A percentile compares a stretch with the other conserved stretches of the same genome.
Conservation (phyloP, 1,140 invertebrate species). For the Brachionus rotundiformis region DNA sequence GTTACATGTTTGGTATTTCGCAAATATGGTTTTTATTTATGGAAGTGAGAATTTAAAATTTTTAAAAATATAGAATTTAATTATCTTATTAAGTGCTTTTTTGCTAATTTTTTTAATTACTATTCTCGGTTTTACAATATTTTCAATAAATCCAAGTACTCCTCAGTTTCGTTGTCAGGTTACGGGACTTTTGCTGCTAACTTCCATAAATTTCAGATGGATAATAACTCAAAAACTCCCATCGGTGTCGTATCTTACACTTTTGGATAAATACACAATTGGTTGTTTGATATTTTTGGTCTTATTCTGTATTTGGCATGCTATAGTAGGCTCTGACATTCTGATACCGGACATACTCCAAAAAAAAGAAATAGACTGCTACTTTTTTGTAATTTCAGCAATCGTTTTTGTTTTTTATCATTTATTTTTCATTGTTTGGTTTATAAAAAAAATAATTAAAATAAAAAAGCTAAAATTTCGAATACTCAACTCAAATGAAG, state of each 20-base stretch:
- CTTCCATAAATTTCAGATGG: slow-evolving; percentile 49
- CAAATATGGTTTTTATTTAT: slow-evolving; percentile 33
- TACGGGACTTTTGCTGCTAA: slow-evolving; percentile 30
- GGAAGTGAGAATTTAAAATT: slow-evolving; percentile 17
- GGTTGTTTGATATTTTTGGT: slow-evolving; percentile 34
- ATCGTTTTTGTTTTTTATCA: slow-evolving; percentile 10
- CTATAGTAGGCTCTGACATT: slow-evolving; percentile 15
- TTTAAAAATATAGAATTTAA: neutral
- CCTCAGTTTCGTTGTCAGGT: slow-evolving; percentile 47
- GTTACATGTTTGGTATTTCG: slow-evolving; percentile 42
- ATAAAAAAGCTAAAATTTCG: neutral
- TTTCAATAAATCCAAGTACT: slow-evolving; percentile 5
- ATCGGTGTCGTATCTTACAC: slow-evolving; percentile 39
- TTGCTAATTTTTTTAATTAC: slow-evolving; percentile 47
- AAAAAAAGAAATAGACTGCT: neutral
- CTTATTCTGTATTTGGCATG: slow-evolving; percentile 46
- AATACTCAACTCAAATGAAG: slow-evolving; percentile 5
- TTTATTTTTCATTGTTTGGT: slow-evolving; percentile 21
- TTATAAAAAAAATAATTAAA: neutral
- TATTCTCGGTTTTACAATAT: neutral
- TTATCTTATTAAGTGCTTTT: slow-evolving; percentile 13
- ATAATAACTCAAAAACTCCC: slow-evolving; percentile 40
- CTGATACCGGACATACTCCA: neutral
- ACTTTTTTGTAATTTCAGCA: neutral
- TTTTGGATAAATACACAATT: slow-evolving; percentile 47